phyloP scores from a whole-genome alignment of 2,113 vertebrate species.

The Ameiurus melas region DNA sequence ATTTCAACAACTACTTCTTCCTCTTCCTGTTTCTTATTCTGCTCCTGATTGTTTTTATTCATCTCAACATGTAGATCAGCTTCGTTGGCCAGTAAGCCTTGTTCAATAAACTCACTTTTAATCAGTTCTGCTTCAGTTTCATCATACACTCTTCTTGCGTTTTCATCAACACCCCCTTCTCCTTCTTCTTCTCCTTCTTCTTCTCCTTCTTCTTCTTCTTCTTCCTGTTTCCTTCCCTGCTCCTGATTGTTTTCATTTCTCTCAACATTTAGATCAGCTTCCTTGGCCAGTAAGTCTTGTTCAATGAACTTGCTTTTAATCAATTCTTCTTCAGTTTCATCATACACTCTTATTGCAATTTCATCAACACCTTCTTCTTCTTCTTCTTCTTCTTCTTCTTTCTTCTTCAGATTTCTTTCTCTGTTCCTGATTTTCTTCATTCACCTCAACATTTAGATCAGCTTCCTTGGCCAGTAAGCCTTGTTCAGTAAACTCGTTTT shows the following conservation, averaged over 20 bases:
- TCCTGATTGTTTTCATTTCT: background rate
- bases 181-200: no score
- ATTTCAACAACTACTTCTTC: background rate
- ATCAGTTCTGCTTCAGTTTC: background rate
- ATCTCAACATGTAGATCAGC: background rate
- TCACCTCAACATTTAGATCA: background rate
- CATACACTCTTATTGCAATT: background rate
- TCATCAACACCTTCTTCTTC: background rate
- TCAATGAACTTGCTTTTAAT: background rate
- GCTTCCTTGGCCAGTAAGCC: background rate
- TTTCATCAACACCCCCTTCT: no score
- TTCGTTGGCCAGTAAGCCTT: background rate
- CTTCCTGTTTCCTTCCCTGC: background rate
- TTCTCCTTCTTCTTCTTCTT: background rate
- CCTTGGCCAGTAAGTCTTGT: background rate
- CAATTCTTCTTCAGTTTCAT: background rate
- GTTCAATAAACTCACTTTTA: background rate
- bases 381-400: background rate
- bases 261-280: background rate
- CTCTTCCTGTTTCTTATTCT: background rate
- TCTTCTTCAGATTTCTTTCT: background rate
- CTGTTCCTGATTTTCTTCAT: background rate
- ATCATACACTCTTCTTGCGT: no score
- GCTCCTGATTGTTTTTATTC: background rate
- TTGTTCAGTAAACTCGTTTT: background rate